Conservation (phyloP, 2,113 vertebrate genomes). For the Pachypanchax playfairii region DNA sequence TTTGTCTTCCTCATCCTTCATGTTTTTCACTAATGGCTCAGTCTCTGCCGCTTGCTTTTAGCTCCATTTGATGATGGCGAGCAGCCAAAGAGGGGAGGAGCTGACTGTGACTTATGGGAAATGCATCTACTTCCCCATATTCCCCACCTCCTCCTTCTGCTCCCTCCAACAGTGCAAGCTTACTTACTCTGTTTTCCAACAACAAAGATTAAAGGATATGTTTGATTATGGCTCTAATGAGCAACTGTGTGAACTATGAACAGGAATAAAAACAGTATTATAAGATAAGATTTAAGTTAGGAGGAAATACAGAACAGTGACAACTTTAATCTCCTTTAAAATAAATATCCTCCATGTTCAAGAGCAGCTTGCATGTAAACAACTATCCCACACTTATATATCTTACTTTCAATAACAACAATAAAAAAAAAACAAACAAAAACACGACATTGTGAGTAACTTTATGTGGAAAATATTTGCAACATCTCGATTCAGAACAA, state of each 20-base stretch:
- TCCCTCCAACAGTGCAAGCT: conserved; percentile 23
- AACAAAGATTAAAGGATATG: conserved; percentile 32
- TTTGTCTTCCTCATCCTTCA: conserved; percentile 34
- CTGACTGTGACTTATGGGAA: conserved; percentile 80
- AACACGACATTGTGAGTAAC: neutral
- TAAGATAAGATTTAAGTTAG: neutral
- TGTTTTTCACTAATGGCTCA: conserved; percentile 22
- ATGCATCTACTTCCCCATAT: conserved; percentile 76
- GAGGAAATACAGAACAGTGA: neutral
- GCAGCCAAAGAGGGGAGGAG: conserved; percentile 60
- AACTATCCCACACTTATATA: no score
- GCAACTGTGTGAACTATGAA: conserved; percentile 9
- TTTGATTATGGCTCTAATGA: conserved; percentile 24
- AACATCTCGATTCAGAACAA: conserved; percentile 3
- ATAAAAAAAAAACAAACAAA: neutral
- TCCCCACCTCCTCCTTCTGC: conserved; percentile 47
- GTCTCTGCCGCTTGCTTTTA: conserved; percentile 24
- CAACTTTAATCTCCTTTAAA: no score
- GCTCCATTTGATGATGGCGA: conserved; percentile 49
- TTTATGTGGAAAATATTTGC: conserved; percentile 17
- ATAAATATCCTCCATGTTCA: no score
- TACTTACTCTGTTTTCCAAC: conserved; percentile 37
- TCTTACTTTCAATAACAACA: no score
- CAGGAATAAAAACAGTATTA: conserved; percentile 1
- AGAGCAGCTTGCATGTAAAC: no score